Evolutionary conservation across 2,113 vertebrate species (phyloP), one percentile per base, ranked within the genome.

Genomic region (Muntiacus reevesi): DNA sequence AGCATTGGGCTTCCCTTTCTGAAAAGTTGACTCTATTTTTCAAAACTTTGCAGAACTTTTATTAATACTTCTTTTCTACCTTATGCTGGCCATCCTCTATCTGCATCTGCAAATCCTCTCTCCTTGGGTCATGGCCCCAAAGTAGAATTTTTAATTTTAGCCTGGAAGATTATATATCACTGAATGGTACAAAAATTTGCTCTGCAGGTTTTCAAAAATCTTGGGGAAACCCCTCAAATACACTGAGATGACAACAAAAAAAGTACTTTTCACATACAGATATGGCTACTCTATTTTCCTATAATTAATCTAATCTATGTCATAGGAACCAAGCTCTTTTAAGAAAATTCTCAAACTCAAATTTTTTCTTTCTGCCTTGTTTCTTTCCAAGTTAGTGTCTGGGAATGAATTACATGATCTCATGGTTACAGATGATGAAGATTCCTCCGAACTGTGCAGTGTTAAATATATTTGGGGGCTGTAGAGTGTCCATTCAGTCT

Each of bases 131-230:
- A 36, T 92, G 47, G 11, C 21, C 47, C 82, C 91, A 27, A 94
- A 21, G 96, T 30, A 43, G 11, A 10, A 55, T 90, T 92, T 93
- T 92, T 45, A 62, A 95, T 91, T 87, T 96, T 90, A 87, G 7
- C 21, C 13, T 64, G 27, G 6, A 50, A 5, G 6, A 45, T 64
- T 52, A 15, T 33, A 67, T 83, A 85, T 89, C 54, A 94, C 19
- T 89, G 6, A 7, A 50, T 33, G 33, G 14, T 14, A 4, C 5
- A 33, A 67, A 94, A 45, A 36, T 92, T 91, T 92, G 33, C 40
- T 91, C 2, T 25, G 57, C n/a, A 43, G n/a, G 67, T 36, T 64
- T 43, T 95, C 27, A 89, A 50, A 62, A 60, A 47, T 76, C 54
- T 43, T 36, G 30, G 40, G 30, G 40, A 62, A 52, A 27, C 43